These are phyloP conservation scores for Sciaenops ocellatus DNA, from an alignment of 2,797 vertebrate species.

Conservation along the genomic window DNA sequence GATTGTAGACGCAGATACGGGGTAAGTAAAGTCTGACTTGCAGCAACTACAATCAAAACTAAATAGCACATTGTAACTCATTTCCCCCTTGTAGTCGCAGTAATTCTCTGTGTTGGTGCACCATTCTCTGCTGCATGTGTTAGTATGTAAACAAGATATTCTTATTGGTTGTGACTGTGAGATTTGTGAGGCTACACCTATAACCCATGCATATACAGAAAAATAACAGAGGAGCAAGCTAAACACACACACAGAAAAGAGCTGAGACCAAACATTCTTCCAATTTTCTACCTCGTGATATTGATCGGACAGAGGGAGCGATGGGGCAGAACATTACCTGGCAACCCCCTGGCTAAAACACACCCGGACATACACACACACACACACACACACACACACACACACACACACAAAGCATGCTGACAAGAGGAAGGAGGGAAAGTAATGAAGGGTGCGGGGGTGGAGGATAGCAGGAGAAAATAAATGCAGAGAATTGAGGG, in stretches of 20 bases:
- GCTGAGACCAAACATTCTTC: conserved; percentile 54
- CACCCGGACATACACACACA: conserved; percentile 20
- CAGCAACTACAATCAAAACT: conserved; percentile 36
- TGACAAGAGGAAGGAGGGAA: conserved; percentile 27
- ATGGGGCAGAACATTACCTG: conserved; percentile 56
- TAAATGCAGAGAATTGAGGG: conserved; percentile 41
- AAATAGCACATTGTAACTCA: conserved; percentile 43
- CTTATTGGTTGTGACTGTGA: neutral
- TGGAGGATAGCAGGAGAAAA: conserved; percentile 7
- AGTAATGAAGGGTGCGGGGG: neutral
- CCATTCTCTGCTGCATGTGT: conserved; percentile 18
- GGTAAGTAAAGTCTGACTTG: conserved; percentile 45
- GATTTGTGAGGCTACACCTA: conserved; percentile 1
- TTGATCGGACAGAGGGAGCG: conserved; percentile 55
- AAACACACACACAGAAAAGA: conserved; percentile 38
- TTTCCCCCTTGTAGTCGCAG: conserved; percentile 44
- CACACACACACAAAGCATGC: conserved; percentile 4
- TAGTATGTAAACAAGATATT: conserved; percentile 33
- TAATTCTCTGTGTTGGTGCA: conserved; percentile 8
- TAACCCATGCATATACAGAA: neutral
- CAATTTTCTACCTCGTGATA: conserved; percentile 60
- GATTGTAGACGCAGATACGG: conserved; percentile 47
- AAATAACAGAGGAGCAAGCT: conserved; percentile 20
- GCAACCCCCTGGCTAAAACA: conserved; percentile 29
- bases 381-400: conserved; percentile 1